Evolutionary conservation across 2,113 vertebrate species (phyloP).

Genomic region (Panthera leo): DNA sequence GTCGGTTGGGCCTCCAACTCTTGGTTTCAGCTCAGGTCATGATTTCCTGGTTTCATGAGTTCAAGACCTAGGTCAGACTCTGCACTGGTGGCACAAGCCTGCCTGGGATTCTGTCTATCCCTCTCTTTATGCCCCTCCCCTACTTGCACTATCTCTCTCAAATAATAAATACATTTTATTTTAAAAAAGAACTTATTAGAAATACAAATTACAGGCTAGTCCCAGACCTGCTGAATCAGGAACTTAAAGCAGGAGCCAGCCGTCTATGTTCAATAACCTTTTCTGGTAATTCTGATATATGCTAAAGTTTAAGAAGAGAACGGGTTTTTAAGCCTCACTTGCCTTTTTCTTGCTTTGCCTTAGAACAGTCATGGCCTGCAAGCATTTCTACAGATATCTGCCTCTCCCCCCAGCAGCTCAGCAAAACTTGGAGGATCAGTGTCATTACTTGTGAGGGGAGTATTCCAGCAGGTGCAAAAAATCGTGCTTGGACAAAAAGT

Average conservation of each 20-base stretch:
- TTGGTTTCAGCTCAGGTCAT: too few relatives aligned
- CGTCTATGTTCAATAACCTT: neutral
- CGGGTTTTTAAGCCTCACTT: neutral
- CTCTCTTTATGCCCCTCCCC: too few relatives aligned
- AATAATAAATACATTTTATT: too few relatives aligned
- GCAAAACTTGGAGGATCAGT: neutral
- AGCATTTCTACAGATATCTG: neutral
- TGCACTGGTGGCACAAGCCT: too few relatives aligned
- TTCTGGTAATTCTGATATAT: neutral
- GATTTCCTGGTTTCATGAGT: too few relatives aligned
- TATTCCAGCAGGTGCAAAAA: neutral
- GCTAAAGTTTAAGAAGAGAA: neutral
- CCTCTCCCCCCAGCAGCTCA: neutral
- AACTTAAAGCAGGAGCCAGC: neutral
- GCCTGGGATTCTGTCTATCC: too few relatives aligned
- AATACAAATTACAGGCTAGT: neutral
- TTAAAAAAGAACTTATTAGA: neutral
- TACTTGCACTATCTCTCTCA: too few relatives aligned
- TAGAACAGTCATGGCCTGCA: rapidly evolving
- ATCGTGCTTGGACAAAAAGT: neutral
- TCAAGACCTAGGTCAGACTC: too few relatives aligned
- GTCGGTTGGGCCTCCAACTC: too few relatives aligned
- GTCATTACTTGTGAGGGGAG: neutral
- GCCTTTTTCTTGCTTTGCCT: neutral
- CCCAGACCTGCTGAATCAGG: neutral